Conservation (phyloP, 2,797 vertebrate species). For the Dryobates pubescens region DNA sequence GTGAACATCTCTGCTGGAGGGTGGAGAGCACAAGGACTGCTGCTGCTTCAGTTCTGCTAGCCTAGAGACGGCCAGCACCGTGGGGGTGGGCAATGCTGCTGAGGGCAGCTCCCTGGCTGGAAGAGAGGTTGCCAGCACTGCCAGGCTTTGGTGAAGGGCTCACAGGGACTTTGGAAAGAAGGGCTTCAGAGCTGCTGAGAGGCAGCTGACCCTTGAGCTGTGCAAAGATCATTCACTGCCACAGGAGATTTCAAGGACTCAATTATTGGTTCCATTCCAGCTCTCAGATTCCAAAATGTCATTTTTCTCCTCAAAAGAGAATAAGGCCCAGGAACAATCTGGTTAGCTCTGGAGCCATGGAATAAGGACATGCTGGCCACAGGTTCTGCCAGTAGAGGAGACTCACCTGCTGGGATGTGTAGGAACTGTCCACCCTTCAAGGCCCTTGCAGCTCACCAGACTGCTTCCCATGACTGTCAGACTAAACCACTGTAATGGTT, state of each 20-base stretch:
- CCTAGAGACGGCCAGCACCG: fast-evolving
- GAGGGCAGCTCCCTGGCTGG: not conserved
- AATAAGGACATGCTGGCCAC: not conserved
- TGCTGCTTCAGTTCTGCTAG: not conserved
- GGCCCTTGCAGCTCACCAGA: not conserved
- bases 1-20: not conserved
- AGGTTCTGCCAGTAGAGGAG: not conserved
- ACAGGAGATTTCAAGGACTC: not conserved
- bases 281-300: not conserved
- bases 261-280: not conserved
- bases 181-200: not conserved
- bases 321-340: not conserved
- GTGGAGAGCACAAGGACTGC: not conserved
- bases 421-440: not conserved
- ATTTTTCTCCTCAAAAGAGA: not conserved
- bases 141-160: not conserved
- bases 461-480: not conserved
- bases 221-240: not conserved
- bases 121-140: not conserved
- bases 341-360: not conserved
- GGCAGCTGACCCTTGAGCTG: not conserved
- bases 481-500: not conserved
- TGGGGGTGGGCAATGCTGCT: not conserved
- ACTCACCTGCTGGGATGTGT: fast-evolving
- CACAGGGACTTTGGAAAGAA: not conserved